Percentiles rank a stretch among this genome's conserved stretches.
phyloP scores from a whole-genome alignment of 2,888 invertebrate genomes.

The Ophion ventricosus region DNA sequence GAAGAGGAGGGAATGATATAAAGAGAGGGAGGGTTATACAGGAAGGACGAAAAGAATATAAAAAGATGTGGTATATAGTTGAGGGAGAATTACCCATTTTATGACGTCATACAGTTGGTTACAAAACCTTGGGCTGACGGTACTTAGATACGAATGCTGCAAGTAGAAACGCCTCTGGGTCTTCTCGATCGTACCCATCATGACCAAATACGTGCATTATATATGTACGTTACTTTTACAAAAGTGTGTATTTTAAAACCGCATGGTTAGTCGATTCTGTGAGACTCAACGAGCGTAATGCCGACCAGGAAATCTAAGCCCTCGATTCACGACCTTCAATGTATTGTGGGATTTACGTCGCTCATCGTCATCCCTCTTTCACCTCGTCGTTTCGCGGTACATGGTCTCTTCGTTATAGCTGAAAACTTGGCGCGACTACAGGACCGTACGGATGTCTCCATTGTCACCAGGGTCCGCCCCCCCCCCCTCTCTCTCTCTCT shows the following conservation, averaged over 20 bases:
- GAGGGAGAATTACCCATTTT: constrained; percentile 74
- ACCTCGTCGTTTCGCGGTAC: no score
- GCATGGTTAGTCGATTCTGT: constrained; percentile 20
- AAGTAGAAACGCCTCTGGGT: constrained; percentile 56
- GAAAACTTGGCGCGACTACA: no score
- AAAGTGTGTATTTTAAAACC: constrained; percentile 66
- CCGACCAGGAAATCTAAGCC: constrained; percentile 14
- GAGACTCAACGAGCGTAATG: constrained; percentile 8
- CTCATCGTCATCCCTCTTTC: background rate
- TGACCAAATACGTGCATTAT: constrained; percentile 33
- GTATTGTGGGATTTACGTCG: constrained; percentile 16
- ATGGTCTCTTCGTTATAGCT: no score
- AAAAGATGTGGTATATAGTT: constrained; percentile 45
- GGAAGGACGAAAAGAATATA: constrained; percentile 40
- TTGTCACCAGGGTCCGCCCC: no score
- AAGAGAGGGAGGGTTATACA: constrained; percentile 1
- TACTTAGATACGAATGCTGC: constrained; percentile 71
- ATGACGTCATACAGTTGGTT: constrained; percentile 72
- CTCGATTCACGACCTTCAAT: constrained; percentile 9
- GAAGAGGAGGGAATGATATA: constrained; percentile 7
- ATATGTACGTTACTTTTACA: constrained; percentile 64
- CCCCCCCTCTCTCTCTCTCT: background rate
- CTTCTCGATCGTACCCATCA: constrained; percentile 34
- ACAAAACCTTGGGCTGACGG: constrained; percentile 39
- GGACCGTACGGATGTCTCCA: no score